Percentiles rank a stretch among this genome's conserved stretches.
Evolutionary conservation across 2,888 invertebrate genomes (phyloP).

Genomic region (Cepaea hortensis): DNA sequence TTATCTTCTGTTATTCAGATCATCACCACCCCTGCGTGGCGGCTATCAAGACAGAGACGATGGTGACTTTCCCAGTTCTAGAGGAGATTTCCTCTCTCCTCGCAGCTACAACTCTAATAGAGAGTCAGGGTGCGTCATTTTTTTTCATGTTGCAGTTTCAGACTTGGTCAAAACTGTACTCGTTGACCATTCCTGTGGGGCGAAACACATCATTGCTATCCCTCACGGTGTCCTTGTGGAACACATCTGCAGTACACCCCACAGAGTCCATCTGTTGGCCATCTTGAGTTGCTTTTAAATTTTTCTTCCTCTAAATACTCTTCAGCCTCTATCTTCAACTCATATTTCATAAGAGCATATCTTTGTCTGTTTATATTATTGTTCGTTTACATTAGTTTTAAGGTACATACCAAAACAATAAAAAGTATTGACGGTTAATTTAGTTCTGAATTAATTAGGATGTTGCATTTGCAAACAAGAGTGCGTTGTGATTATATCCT

Average conservation of each 20-base stretch:
- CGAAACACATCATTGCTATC: background rate
- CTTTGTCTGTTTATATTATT: no score
- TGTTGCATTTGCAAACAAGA: no score
- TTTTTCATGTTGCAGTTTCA: background rate
- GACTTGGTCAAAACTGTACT: background rate
- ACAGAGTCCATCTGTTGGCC: background rate
- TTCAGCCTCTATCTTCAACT: background rate
- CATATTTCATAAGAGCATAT: background rate
- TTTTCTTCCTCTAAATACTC: background rate
- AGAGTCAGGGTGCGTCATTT: constrained; percentile 36
- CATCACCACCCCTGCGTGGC: constrained; percentile 31
- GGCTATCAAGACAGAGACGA: constrained; percentile 36
- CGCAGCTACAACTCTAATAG: constrained; percentile 37
- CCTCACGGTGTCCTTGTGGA: background rate
- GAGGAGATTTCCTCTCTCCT: constrained; percentile 36
- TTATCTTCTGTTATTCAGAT: constrained; percentile 20
- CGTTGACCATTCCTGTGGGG: background rate
- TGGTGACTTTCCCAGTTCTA: constrained; percentile 33
- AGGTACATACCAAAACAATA: no score
- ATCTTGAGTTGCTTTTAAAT: background rate
- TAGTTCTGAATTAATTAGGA: no score
- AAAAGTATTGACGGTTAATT: no score
- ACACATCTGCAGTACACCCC: no score
- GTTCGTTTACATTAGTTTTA: no score
- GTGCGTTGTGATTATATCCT: no score